phyloP scores from a whole-genome alignment of 2,113 vertebrate species.

The Mionectes macconnelli region DNA sequence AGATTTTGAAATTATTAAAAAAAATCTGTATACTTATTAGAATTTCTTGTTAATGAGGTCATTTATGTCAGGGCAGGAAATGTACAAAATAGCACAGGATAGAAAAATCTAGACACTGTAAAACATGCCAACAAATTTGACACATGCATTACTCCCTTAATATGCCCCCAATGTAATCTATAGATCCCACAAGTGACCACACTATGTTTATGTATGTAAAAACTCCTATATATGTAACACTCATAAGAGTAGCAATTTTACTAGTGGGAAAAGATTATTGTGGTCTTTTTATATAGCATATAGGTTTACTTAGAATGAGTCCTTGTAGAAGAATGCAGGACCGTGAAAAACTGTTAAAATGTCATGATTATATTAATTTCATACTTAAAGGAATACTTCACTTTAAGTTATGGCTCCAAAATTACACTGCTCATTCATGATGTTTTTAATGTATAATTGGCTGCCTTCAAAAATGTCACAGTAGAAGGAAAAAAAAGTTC shows the following conservation, averaged over 20 bases:
- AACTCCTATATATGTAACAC: conserved; percentile 27
- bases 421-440: conserved; percentile 69
- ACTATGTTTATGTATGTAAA: conserved; percentile 18
- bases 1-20: background rate
- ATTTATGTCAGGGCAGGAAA: conserved; percentile 61
- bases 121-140: conserved; percentile 36
- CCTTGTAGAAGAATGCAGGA: conserved; percentile 32
- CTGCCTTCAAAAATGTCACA: conserved; percentile 68
- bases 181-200: conserved; percentile 44
- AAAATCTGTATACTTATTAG: background rate
- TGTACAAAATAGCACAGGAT: conserved; percentile 15
- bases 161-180: conserved; percentile 44
- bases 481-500: conserved; percentile 51
- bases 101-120: conserved; percentile 42
- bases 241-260: conserved; percentile 48
- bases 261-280: conserved; percentile 53
- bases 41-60: conserved; percentile 58
- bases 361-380: conserved; percentile 53
- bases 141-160: background rate
- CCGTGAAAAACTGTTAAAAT: conserved; percentile 49
- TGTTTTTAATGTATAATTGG: conserved; percentile 67
- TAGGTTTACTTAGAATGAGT: conserved; percentile 18
- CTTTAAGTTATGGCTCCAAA: conserved; percentile 54
- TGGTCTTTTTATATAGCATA: conserved; percentile 45
- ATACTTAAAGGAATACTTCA: conserved; percentile 57